Conservation (phyloP, 2,113 vertebrate species). For the Tiliqua scincoides region DNA sequence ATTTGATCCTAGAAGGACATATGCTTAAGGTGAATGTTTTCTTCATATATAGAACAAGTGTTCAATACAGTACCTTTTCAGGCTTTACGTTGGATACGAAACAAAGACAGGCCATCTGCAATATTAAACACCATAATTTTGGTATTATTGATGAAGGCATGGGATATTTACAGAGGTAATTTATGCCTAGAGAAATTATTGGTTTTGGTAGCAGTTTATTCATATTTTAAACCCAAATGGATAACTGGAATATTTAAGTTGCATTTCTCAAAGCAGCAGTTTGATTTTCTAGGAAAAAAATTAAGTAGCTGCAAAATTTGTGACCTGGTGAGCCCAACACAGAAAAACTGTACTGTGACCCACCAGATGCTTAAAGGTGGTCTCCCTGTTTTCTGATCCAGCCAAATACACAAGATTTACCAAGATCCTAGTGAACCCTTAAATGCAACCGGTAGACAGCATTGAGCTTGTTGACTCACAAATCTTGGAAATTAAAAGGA, state of each 20-base stretch:
- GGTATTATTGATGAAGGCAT: constrained; percentile 14
- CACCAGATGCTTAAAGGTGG: neutral
- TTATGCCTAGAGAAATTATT: neutral
- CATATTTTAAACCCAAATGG: neutral
- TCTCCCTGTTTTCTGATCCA: neutral
- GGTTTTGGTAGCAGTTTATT: neutral
- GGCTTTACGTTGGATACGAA: constrained; percentile 39
- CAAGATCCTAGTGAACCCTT: neutral
- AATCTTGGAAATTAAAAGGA: neutral
- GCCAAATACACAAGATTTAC: neutral
- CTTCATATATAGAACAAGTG: constrained; percentile 1
- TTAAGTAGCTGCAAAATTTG: neutral
- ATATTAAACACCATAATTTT: constrained; percentile 36
- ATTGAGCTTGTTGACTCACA: neutral
- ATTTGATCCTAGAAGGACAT: neutral
- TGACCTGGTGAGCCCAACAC: neutral
- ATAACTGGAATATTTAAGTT: neutral
- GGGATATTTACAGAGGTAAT: constrained; percentile 13
- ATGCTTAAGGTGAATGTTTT: neutral
- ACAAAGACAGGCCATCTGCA: constrained; percentile 36
- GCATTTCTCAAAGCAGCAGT: neutral
- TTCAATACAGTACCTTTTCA: constrained; percentile 35
- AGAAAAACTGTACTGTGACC: neutral
- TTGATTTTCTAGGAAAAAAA: neutral
- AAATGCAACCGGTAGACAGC: too few relatives aligned